Conservation (phyloP, 53 echinoderm and acorn worm species). For the Holothuria leucospilota region DNA sequence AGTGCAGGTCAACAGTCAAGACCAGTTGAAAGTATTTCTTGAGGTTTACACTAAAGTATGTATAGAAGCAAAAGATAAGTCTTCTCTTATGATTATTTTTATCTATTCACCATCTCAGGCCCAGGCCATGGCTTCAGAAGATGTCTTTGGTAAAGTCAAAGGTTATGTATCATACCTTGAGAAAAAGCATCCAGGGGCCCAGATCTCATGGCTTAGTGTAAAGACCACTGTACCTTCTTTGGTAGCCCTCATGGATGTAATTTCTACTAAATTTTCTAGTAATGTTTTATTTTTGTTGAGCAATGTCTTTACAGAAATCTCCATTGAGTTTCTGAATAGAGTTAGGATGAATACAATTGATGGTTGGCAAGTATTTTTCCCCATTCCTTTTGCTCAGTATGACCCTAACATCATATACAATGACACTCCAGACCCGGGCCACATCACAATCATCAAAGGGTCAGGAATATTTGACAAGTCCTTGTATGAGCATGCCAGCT, state of each 20-base stretch:
- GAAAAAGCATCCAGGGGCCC: slow-evolving; percentile 77
- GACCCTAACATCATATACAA: slow-evolving; percentile 88
- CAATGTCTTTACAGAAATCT: slow-evolving; percentile 75
- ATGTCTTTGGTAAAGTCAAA: slow-evolving; percentile 84
- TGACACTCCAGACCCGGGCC: slow-evolving; percentile 73
- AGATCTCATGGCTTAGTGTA: slow-evolving; percentile 94
- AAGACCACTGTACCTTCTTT: slow-evolving; percentile 88
- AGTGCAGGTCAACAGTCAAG: slow-evolving; percentile 80
- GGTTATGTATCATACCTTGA: slow-evolving; percentile 83
- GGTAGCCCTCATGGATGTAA: slow-evolving; percentile 97
- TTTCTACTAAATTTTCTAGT: slow-evolving; percentile 86
- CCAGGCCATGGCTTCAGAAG: slow-evolving; percentile 81
- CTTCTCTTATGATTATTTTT: slow-evolving; percentile 93
- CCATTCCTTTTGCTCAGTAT: slow-evolving; percentile 92
- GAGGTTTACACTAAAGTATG: slow-evolving; percentile 87
- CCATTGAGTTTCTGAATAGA: slow-evolving; percentile 86
- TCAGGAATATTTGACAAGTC: slow-evolving; percentile 87
- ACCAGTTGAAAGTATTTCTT: slow-evolving; percentile 87
- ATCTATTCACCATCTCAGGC: slow-evolving; percentile 91
- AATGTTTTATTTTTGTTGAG: slow-evolving; percentile 89
- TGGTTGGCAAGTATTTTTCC: slow-evolving; percentile 93
- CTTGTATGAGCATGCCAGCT: slow-evolving; percentile 90
- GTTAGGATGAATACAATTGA: slow-evolving; percentile 97
- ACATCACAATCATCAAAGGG: slow-evolving; percentile 80
- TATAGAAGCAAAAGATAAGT: slow-evolving; percentile 89